Evolutionary conservation across 2,888 invertebrate genomes (phyloP), one percentile per base, ranked within the genome.

Genomic region (Drosophila colorata): DNA sequence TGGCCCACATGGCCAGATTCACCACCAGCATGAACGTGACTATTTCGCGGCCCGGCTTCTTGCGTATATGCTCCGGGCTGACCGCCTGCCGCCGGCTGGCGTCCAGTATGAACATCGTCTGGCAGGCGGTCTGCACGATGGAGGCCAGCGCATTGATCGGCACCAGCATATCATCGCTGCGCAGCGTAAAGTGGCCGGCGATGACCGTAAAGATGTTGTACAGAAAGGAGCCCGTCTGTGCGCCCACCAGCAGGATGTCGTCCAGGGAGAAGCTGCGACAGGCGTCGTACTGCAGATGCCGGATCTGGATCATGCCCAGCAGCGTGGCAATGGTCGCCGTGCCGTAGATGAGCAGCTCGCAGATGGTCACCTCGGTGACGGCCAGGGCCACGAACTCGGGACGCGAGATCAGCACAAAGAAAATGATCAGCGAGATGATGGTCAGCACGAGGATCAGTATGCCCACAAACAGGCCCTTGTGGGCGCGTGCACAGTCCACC

Each of bases 171-270:
- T 96, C 97, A 81, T 96, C 95, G 87, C 95, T 95, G 80, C 96
- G 95, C 65, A 96, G 93, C 0, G 96, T 97, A 80, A 98, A 97
- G 89, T 97, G 97, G 3, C 97, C 97, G 0, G 98, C 98, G 65
- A 98, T 97, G 63, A 98, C 97, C 9, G 98, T 97, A 90, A 98
- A 98, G 41, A 97, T 97, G 73, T 97, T 97, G 91, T 98, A 98
- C 74, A 98, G 96, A 91, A 98, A 98, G 93, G 98, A 96, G 8
- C 98, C 98, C 1, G 97, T 97, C 91, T 98, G 97, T 1, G 98
- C 98, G 0, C 98, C 97, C 13, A 98, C 96, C 51, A 99, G 93
- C 0, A 99, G 94, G 41, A 97, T 98, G 90, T 97, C 98, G 92
- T 98, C 98, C 89, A 98, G 92, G 79, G 97, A 97, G 74, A 97